phyloP scores from a whole-genome alignment of 2,113 vertebrate genomes.

The Corythornis cristatus region DNA sequence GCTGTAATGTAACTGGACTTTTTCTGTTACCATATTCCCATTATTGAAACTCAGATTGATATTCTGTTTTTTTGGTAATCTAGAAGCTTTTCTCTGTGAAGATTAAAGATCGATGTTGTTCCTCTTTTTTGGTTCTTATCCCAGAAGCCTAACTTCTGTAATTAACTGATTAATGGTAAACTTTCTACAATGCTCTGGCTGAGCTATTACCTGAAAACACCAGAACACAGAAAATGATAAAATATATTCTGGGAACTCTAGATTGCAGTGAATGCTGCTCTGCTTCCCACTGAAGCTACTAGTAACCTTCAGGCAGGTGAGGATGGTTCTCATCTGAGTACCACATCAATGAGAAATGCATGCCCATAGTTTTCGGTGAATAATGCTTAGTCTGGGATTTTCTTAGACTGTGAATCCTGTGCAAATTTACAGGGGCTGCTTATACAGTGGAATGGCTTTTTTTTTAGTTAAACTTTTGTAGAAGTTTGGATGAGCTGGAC shows the following conservation, averaged over 20 bases:
- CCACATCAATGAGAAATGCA: neutral
- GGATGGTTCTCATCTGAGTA: neutral
- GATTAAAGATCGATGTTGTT: neutral
- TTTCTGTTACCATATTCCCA: neutral
- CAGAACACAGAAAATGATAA: neutral
- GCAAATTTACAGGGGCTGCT: neutral
- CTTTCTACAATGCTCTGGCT: neutral
- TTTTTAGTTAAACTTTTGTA: neutral
- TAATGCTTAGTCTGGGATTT: neutral
- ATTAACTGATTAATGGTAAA: neutral
- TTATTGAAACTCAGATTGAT: neutral
- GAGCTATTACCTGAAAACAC: neutral
- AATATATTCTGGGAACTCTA: neutral
- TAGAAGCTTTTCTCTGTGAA: neutral
- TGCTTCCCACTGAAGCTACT: neutral
- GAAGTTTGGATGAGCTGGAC: neutral
- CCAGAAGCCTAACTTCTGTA: neutral
- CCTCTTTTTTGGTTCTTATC: neutral
- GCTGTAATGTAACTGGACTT: neutral
- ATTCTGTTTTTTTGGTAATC: neutral
- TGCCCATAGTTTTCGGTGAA: neutral
- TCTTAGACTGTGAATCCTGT: neutral
- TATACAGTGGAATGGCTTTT: neutral
- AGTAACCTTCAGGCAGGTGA: neutral
- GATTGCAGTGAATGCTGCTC: neutral